Evolutionary conservation across 2,113 vertebrate genomes (phyloP), one percentile per base, ranked within the genome.

Genomic region (Turdus rufiventris): DNA sequence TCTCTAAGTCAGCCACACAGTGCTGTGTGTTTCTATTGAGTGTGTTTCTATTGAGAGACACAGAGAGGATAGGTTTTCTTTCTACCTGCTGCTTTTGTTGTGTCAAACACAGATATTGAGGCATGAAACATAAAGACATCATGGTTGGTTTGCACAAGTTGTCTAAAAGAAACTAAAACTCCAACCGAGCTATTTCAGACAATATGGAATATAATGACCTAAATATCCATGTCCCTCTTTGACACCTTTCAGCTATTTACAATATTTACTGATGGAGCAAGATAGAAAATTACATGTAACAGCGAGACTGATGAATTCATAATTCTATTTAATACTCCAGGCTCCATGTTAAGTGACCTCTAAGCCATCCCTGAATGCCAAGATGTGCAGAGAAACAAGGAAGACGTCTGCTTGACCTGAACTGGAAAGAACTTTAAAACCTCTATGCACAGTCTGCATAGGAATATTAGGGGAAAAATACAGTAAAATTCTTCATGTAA

Each of bases 401-500:
- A 76, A 67, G 26, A 70, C 85, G 26, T 45, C 79, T 67, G 63
- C 62, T 79, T 80, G 78, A 85, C 51, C 53, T 88, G 82, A 89
- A 66, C 45, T 67, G 48, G 75, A 77, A 89, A 82, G 38, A 94
- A 94, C 40, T 89, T 91, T 34, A 57, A 94, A 91, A 82, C 19
- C 34, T 90, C 56, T 77, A 24, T 26, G 36, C 17, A 68, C 65
- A 61, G 78, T 23, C 93, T 76, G 26, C 58, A 29, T 76, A 88
- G 91, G 73, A 95, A 81, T 89, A 96, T 58, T 79, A 76, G 50
- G 12, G 0, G 48, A 54, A 53, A 61, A 43, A 25, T 0, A 40
- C 45, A 79, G 60, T 66, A 89, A 88, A 92, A 87, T 94, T 89
- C 89, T 88, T 93, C 88, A 96, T 88, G 80, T 71, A 87, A 95